Evolutionary conservation across 1,140 invertebrate species (phyloP), one percentile per base, ranked within the genome.

Genomic region (Vanessa tameamea): DNA sequence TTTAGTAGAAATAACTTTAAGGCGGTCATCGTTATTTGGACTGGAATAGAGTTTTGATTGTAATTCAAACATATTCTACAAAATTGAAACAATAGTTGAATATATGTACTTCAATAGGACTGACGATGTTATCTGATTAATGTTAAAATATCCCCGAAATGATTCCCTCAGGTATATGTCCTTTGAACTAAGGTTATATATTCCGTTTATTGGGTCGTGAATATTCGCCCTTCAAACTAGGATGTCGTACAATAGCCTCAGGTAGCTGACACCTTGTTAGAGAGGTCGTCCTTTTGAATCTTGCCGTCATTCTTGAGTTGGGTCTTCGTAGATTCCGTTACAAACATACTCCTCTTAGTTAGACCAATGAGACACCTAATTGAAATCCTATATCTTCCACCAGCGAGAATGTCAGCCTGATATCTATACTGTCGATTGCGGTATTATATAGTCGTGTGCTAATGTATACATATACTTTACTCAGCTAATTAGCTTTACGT

Each of bases 211-310:
- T 84, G 81, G 82, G 74, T 79, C 84, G 82, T 82, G 83, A 88
- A 87, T 85, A 87, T 87, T 84, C 80, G 81, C 77, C 82, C 81
- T 82, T 85, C 83, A 83, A 82, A 74, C 69, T 51, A 63, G 77
- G 76, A 83, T 83, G 82, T 84, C 82, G 76, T 78, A 87, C 82
- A 88, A 88, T 85, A 85, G 86, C 87, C 81, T 90, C 86, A 84
- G 87, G 83, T 90, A 85, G 76, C 82, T 81, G 85, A 89, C 85
- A 85, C 87, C 87, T 87, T 83, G 85, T 90, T 90, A 90, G 82
- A 71, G 83, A 77, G 80, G 79, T 69, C 72, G 67, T 65, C 82
- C 86, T 86, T 89, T 85, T 84, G 82, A 83, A 81, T 82, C 75
- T 83, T 78, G 77, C 81, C 71, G 82, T 82, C 82, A 82, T 87